phyloP scores from a whole-genome alignment of 2,113 vertebrate species.

The Mesembrinibis cayennensis region DNA sequence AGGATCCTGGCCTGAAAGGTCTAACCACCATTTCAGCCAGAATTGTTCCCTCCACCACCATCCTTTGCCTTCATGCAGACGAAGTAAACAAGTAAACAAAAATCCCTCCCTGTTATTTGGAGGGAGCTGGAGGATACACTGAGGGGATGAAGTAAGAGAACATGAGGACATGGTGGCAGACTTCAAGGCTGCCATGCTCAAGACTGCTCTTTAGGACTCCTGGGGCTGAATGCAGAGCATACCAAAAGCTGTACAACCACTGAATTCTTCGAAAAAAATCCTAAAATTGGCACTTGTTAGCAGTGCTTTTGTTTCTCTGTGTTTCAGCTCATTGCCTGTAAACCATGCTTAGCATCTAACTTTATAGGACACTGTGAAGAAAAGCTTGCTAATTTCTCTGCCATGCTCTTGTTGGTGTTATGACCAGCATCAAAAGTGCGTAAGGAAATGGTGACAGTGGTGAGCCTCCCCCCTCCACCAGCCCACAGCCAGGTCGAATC shows the following conservation, averaged over 20 bases:
- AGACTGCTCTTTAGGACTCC: background rate
- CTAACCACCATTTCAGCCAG: background rate
- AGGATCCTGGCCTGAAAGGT: background rate
- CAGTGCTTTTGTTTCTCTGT: background rate
- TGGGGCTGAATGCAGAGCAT: background rate
- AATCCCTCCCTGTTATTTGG: background rate
- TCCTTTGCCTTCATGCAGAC: background rate
- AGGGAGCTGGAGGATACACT: background rate
- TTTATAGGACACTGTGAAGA: background rate
- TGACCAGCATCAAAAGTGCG: background rate
- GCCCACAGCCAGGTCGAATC: fast-evolving
- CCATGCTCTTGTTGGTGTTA: background rate
- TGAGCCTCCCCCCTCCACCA: background rate
- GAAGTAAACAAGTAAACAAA: background rate
- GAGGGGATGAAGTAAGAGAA: background rate
- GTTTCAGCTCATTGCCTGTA: background rate
- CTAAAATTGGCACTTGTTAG: background rate
- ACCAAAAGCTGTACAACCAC: background rate
- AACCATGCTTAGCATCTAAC: background rate
- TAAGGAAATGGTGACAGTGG: background rate
- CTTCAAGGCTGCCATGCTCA: background rate
- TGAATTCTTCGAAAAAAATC: background rate
- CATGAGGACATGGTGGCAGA: background rate
- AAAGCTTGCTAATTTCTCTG: background rate
- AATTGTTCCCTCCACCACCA: background rate